Evolutionary conservation across 2,888 invertebrate genomes (phyloP).

Genomic region (Eupithecia inturbata): DNA sequence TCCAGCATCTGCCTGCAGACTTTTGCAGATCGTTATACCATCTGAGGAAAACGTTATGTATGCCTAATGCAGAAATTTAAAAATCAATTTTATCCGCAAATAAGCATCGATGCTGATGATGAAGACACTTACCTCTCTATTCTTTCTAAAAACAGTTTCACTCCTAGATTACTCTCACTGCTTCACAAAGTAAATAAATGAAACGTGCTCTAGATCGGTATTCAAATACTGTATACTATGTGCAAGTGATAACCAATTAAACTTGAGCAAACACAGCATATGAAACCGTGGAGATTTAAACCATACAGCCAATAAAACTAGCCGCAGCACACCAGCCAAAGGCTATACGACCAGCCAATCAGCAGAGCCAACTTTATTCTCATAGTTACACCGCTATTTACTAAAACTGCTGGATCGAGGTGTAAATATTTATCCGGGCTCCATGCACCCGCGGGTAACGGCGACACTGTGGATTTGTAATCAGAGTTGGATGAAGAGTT

Average conservation of each 20-base stretch:
- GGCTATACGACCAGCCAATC: conserved; percentile 27
- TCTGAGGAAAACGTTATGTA: not conserved
- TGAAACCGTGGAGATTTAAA: not conserved
- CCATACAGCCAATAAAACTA: conserved; percentile 8
- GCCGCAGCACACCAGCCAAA: not conserved
- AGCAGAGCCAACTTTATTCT: conserved; percentile 24
- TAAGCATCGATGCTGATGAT: not conserved
- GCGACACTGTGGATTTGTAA: not conserved
- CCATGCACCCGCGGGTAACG: conserved; percentile 8
- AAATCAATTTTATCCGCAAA: not conserved
- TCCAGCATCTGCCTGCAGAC: too few relatives aligned
- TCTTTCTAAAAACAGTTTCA: not conserved
- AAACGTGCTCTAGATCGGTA: not conserved
- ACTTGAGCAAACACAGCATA: not conserved
- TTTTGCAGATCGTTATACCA: too few relatives aligned
- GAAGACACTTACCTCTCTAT: not conserved
- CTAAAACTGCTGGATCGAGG: conserved; percentile 22
- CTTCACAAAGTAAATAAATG: not conserved
- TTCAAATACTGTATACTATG: not conserved
- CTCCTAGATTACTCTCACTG: not conserved
- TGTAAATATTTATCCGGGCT: conserved; percentile 40
- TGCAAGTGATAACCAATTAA: conserved; percentile 6
- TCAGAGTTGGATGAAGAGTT: not conserved
- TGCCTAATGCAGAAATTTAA: not conserved
- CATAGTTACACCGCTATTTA: conserved; percentile 26